Evolutionary conservation across 1,140 invertebrate genomes (phyloP), one percentile per base, ranked within the genome.

Genomic region (Eumeta japonica): DNA sequence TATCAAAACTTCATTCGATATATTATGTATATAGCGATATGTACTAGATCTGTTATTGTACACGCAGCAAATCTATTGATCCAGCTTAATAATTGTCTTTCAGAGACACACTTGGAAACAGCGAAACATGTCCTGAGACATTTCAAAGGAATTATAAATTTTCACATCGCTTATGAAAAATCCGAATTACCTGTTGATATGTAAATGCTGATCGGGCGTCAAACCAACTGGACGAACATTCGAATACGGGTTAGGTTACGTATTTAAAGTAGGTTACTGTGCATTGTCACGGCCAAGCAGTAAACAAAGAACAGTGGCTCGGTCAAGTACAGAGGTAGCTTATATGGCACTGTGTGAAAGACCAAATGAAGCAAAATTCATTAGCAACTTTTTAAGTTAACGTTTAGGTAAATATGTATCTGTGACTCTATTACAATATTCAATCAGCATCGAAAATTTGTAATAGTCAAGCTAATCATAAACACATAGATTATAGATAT

Each of bases 241-340:
- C 66, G 7, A 62, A 46, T 39, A 58, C 58, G n/a, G n/a, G n/a
- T n/a, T n/a, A 9, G 70, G 66, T 9, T 71, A 54, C 47, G 34
- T 50, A 2, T 58, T 67, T 34, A 37, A 41, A 24, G 27, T 62
- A 11, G 35, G 30, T 35, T 46, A 44, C 12, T 39, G 38, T 19
- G 37, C 52, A 10, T 41, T 71, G 16, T 50, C 48, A 3, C 70
- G 64, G 62, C 37, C 44, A 35, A 46, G 42, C 10, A 37, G 43
- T 13, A 72, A 68, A 32, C 68, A 75, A 44, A 35, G 35, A 35
- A 56, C 46, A n/a, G 54, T 68, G 3, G 50, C 62, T 16, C 34
- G 65, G 15, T 68, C 56, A 10, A 60, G 41, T 10, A 58, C 52
- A 17, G 62, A 72, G 52, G 59, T 64, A 10, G 65, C 74, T 32